Base-by-base conservation (phyloP, 1,140 invertebrate genomes). In the Formica selysi region DNA sequence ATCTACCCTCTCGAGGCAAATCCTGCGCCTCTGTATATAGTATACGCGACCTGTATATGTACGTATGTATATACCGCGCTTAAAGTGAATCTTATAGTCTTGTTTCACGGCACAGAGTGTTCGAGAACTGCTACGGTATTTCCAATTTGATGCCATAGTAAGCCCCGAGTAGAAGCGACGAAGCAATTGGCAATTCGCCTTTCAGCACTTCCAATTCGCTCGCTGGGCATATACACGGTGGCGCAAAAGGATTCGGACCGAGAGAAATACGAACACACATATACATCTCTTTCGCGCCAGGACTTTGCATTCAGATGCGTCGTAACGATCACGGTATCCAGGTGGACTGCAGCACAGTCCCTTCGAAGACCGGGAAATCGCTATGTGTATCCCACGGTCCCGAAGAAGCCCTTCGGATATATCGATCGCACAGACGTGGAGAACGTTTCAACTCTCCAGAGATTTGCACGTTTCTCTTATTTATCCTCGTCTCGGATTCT, bases 101-200 rank as follows among this genome's bases (percentile, higher is more conserved):
- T 57, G 26, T 57, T 22, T 81, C 79, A 16, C 76, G 29, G 36
- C 51, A 7, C 51, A 32, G 38, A 80, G 26, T 54, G 38, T 73
- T 59, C 38, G 67, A 61, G 54, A 61, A 44, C 57, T 62, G 71
- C n/a, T 59, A 73, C 54, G 44, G 71, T 85, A 85, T 85, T 85
- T 85, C 32, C 81, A 85, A 85, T 85, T 85, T 44, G 73, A 59
- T 65, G n/a, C 54, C 51, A 41, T 44, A 83, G 79, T 73, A 73
- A 83, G 62, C 64, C 79, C n/a, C 65, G 68, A n/a, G 38, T 83
- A 26, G 41, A 59, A 83, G 54, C 79, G 79, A 73, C 81, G 71
- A 65, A 65, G 81, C 81, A 78, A 85, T 85, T 85, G 81, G 81
- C 81, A 85, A 85, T 85, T 78, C 81, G 81, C 81, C 73, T 85